A percentile compares a stretch with the other conserved stretches of the same genome.
Conservation (phyloP, 1,140 invertebrate genomes). For the Sitobion miscanthi region DNA sequence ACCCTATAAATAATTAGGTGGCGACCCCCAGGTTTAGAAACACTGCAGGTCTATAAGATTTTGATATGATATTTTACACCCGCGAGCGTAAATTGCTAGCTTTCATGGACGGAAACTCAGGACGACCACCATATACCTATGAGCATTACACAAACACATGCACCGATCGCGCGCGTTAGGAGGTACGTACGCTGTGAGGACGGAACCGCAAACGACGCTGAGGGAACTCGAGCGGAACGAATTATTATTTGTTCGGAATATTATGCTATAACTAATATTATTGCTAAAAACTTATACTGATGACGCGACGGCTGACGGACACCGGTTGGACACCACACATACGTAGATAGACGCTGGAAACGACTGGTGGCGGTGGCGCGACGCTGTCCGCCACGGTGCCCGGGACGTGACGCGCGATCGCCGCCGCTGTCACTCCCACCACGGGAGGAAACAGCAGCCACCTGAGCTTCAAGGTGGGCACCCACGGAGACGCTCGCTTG, state of each 20-base stretch:
- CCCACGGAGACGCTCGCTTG: background rate
- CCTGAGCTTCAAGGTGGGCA: conserved; percentile 33
- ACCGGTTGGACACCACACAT: background rate
- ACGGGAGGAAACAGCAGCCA: background rate
- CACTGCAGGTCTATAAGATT: background rate
- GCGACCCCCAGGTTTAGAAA: background rate
- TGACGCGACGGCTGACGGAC: background rate
- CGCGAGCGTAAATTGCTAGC: too few relatives aligned
- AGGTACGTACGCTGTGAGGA: background rate
- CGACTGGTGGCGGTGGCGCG: background rate
- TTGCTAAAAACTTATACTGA: background rate
- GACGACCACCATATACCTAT: background rate
- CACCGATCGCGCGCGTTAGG: too few relatives aligned
- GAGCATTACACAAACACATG: background rate
- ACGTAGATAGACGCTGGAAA: conserved; percentile 30
- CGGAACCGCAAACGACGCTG: background rate
- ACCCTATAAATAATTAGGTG: too few relatives aligned
- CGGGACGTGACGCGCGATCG: background rate
- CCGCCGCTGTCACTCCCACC: background rate
- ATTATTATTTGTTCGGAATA: background rate
- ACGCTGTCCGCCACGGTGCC: background rate
- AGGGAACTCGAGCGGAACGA: background rate
- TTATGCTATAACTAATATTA: too few relatives aligned
- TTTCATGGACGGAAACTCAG: background rate
- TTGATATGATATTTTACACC: background rate